phyloP scores from a whole-genome alignment of 2,113 vertebrate genomes.

The Thamnophis sirtalis region DNA sequence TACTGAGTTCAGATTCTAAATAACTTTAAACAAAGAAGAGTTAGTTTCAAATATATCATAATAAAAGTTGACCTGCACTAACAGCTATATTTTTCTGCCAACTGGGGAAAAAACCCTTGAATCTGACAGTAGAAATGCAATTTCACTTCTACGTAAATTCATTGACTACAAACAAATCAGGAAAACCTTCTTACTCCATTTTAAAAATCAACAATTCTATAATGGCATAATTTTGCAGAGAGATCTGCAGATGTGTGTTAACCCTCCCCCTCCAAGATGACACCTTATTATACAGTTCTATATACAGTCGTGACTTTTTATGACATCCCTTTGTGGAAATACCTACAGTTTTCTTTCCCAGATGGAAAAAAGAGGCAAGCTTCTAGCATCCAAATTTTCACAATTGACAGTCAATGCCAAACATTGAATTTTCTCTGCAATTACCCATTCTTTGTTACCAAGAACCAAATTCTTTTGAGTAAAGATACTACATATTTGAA shows the following conservation, averaged over 20 bases:
- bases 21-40: neutral
- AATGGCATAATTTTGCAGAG: neutral
- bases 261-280: neutral
- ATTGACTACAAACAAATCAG: neutral
- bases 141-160: neutral
- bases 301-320: neutral
- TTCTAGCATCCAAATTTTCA: neutral
- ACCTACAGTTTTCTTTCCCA: neutral
- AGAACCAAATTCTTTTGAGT: neutral
- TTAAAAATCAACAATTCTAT: neutral
- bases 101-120: neutral
- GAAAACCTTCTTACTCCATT: neutral
- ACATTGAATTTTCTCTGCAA: neutral
- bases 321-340: neutral
- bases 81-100: neutral
- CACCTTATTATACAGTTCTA: neutral
- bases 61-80: constrained; percentile 1
- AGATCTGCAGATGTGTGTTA: neutral
- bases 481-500: neutral
- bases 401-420: neutral
- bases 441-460: neutral
- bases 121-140: constrained; percentile 4
- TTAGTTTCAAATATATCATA: neutral
- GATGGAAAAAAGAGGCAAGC: neutral
- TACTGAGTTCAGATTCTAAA: constrained; percentile 46